phyloP scores from a whole-genome alignment of 2,797 vertebrate genomes.

The Triplophysa yarkandensis region DNA sequence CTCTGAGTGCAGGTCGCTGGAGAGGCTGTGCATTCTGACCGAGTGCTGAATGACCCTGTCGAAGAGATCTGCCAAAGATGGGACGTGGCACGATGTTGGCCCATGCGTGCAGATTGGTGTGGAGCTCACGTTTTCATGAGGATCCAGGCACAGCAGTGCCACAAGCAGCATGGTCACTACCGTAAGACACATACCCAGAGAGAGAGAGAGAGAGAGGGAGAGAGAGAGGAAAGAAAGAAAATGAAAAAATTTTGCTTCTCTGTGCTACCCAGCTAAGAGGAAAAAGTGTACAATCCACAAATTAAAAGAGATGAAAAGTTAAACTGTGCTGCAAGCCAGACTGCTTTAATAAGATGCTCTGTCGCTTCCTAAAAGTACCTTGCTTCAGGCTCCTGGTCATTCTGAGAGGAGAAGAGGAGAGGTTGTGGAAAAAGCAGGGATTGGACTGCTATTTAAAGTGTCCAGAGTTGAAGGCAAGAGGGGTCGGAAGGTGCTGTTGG shows the following conservation, averaged over 20 bases:
- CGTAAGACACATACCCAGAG: conserved; percentile 10
- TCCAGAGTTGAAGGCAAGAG: conserved; percentile 35
- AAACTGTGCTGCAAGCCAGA: not conserved
- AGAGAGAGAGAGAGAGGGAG: conserved; percentile 16
- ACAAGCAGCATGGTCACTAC: conserved; percentile 54
- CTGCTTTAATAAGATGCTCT: conserved; percentile 2
- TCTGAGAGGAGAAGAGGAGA: conserved; percentile 31
- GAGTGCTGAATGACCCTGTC: conserved; percentile 82
- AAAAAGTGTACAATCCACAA: conserved; percentile 3
- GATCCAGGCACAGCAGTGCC: conserved; percentile 65
- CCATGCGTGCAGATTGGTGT: conserved; percentile 64
- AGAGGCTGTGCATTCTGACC: conserved; percentile 76
- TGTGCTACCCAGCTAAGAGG: not conserved
- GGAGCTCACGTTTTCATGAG: conserved; percentile 51
- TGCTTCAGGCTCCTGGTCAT: conserved; percentile 57
- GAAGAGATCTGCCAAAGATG: conserved; percentile 76
- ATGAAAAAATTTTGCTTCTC: conserved; percentile 1
- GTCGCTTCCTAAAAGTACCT: conserved; percentile 48
- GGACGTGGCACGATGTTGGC: conserved; percentile 64
- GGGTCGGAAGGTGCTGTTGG: conserved; percentile 8
- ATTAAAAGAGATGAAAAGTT: conserved; percentile 3
- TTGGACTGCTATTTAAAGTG: conserved; percentile 52
- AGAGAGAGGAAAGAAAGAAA: conserved; percentile 7
- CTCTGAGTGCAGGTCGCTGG: conserved; percentile 77
- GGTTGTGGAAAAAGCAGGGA: conserved; percentile 16